A percentile compares a stretch with the other conserved stretches of the same genome.
phyloP scores from a whole-genome alignment of 1,140 invertebrate species.

The Bombus confusus region DNA sequence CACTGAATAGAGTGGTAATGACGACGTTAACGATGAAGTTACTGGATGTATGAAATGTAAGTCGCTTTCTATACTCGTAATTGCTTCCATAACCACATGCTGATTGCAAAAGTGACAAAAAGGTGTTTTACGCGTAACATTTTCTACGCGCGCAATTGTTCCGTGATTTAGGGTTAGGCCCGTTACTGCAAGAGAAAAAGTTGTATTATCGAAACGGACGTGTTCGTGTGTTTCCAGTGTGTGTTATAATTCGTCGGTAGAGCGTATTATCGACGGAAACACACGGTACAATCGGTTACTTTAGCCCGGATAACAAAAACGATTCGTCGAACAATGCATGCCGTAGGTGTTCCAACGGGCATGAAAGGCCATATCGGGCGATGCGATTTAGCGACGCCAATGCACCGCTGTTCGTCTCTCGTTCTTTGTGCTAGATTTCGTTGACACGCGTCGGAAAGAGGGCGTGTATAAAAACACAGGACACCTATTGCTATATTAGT shows the following conservation, averaged over 20 bases:
- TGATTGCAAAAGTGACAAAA: slow-evolving; percentile 1
- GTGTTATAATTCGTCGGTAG: background rate
- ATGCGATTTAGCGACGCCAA: slow-evolving; percentile 8
- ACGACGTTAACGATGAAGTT: slow-evolving; percentile 3
- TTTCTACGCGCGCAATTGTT: background rate
- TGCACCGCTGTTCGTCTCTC: background rate
- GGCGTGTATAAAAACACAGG: slow-evolving; percentile 22
- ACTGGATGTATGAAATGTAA: background rate
- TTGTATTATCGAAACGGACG: slow-evolving; percentile 9
- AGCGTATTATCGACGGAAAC: slow-evolving; percentile 3
- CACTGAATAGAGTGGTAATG: background rate
- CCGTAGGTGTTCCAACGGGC: background rate
- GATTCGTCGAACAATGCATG: background rate
- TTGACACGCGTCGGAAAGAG: slow-evolving; percentile 6
- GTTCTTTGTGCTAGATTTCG: slow-evolving; percentile 25
- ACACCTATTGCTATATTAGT: slow-evolving; percentile 44
- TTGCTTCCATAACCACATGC: background rate
- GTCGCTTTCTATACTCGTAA: background rate
- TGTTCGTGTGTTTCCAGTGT: background rate
- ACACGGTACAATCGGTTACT: background rate
- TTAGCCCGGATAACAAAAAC: background rate
- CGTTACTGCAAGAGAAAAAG: background rate
- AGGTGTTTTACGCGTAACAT: background rate
- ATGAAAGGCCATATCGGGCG: background rate
- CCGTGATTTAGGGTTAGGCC: slow-evolving; percentile 18